phyloP scores from a whole-genome alignment of 1,140 invertebrate species.

The Drosophila erecta region DNA sequence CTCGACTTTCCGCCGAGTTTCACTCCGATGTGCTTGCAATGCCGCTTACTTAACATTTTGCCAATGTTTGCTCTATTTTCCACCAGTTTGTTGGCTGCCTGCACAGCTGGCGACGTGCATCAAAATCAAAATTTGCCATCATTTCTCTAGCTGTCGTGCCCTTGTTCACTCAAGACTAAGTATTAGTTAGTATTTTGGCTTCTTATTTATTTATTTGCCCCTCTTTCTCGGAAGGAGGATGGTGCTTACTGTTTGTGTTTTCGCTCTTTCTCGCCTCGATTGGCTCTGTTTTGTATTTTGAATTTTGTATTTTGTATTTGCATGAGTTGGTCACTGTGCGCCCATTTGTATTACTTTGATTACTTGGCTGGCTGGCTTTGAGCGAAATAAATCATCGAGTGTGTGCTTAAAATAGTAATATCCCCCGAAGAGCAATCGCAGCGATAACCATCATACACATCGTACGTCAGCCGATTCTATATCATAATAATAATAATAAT shows the following conservation, averaged over 20 bases:
- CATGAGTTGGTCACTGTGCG: conserved; percentile 28
- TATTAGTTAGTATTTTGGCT: conserved; percentile 24
- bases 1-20: too few relatives aligned
- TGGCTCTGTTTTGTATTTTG: background rate
- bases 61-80: conserved; percentile 19
- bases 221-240: background rate
- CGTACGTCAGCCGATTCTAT: conserved; percentile 41
- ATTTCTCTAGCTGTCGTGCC: conserved; percentile 66
- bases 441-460: conserved; percentile 30
- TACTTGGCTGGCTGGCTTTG: conserved; percentile 53
- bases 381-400: conserved; percentile 68
- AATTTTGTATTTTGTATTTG: conserved; percentile 57
- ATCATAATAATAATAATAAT: conserved; percentile 45
- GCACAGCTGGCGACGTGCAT: conserved; percentile 73
- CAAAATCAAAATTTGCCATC: conserved; percentile 78
- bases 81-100: background rate
- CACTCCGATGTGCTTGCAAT: too few relatives aligned
- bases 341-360: conserved; percentile 60
- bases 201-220: conserved; percentile 16
- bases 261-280: conserved; percentile 8
- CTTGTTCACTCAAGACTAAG: conserved; percentile 45
- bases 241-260: conserved; percentile 46
- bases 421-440: conserved; percentile 36
- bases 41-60: conserved; percentile 6
- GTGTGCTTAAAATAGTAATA: conserved; percentile 40